These are phyloP conservation scores for Acropora yongei DNA, from an alignment of 64 coral and sea anemone genomes.

Conservation along the genomic window DNA sequence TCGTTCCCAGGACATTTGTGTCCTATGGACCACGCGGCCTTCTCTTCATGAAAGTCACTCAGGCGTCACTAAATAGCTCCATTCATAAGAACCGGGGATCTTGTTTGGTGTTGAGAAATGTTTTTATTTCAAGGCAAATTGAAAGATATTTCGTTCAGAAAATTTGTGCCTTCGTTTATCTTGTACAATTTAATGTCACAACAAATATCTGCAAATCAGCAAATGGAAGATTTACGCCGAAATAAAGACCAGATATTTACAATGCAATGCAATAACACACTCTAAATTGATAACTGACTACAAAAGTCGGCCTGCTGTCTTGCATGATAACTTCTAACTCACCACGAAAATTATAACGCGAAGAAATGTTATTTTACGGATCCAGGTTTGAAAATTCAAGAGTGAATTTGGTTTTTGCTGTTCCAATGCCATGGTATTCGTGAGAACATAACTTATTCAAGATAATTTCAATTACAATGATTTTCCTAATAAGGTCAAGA, in stretches of 20 bases:
- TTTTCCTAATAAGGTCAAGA: conserved; percentile 51
- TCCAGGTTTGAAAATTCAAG: not conserved
- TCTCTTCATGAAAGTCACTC: not conserved
- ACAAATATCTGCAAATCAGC: not conserved
- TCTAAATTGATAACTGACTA: not conserved
- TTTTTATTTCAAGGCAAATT: not conserved
- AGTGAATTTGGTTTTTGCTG: not conserved
- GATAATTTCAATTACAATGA: not conserved
- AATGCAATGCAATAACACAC: not conserved
- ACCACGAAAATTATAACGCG: not conserved
- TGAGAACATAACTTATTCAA: not conserved
- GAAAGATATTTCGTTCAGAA: not conserved
- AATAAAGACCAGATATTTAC: conserved; percentile 5
- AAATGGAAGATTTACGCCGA: not conserved
- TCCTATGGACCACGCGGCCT: no score
- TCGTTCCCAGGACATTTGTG: no score
- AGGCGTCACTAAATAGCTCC: conserved; percentile 4
- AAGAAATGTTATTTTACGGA: not conserved
- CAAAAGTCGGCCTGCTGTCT: not conserved
- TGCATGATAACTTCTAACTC: not conserved
- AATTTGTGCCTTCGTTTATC: not conserved
- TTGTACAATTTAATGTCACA: not conserved
- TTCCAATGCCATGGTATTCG: not conserved
- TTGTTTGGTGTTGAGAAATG: not conserved
- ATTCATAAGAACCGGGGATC: not conserved